phyloP scores from a whole-genome alignment of 2,113 vertebrate genomes.

The Proterorhinus semilunaris region DNA sequence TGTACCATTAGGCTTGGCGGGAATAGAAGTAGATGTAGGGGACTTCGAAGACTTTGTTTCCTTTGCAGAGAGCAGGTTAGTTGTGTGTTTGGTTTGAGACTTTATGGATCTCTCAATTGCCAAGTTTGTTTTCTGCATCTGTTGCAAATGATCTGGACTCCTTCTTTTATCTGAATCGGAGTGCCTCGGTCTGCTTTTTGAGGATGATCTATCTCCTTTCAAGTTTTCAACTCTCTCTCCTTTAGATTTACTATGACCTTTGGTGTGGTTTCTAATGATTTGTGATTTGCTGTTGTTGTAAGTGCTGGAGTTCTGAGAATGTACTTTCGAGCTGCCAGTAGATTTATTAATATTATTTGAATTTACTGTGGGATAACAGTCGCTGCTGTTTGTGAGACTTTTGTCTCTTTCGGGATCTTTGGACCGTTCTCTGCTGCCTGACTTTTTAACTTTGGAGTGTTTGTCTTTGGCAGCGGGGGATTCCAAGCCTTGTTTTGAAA shows the following conservation, averaged over 20 bases:
- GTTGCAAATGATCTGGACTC: constrained; percentile 67
- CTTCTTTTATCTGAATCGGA: constrained; percentile 67
- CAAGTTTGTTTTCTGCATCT: constrained; percentile 56
- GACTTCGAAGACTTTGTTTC: constrained; percentile 84
- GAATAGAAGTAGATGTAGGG: constrained; percentile 69
- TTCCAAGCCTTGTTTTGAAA: constrained; percentile 63
- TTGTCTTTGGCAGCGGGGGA: constrained; percentile 76
- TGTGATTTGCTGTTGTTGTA: constrained; percentile 66
- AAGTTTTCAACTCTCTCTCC: constrained; percentile 71
- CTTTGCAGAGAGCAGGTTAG: constrained; percentile 75
- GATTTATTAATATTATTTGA: constrained; percentile 65
- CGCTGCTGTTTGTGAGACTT: constrained; percentile 55
- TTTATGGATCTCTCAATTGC: constrained; percentile 62
- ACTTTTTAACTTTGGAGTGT: constrained; percentile 70
- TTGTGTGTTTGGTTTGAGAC: constrained; percentile 63
- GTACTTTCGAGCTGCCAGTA: constrained; percentile 43
- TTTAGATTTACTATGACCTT: constrained; percentile 60
- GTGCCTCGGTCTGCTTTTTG: constrained; percentile 73
- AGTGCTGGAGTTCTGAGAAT: constrained; percentile 46
- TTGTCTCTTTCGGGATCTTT: constrained; percentile 74
- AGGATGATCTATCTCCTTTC: constrained; percentile 74
- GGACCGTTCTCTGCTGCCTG: constrained; percentile 67
- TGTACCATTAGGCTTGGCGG: constrained; percentile 80
- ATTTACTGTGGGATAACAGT: constrained; percentile 43
- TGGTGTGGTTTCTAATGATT: constrained; percentile 63